Conservation (phyloP, 2,113 vertebrate genomes). For the Oryzias celebensis region DNA sequence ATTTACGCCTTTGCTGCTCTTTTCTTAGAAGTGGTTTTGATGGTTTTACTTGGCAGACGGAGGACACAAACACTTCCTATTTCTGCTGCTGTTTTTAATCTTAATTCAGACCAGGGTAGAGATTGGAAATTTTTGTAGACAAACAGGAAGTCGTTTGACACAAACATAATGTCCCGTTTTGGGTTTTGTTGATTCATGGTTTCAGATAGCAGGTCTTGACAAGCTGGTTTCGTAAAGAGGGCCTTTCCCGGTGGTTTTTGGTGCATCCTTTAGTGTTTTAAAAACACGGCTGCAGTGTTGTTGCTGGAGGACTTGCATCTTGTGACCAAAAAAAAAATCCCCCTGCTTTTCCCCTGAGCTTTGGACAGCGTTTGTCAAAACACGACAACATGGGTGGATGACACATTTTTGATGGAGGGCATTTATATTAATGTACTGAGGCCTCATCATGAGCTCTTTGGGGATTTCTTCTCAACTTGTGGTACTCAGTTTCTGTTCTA, state of each 20-base stretch:
- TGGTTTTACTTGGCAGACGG: slow-evolving; percentile 38
- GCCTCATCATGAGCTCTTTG: slow-evolving; percentile 10
- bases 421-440: slow-evolving; percentile 3
- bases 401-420: slow-evolving; percentile 17
- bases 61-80: slow-evolving; percentile 27
- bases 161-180: slow-evolving; percentile 4
- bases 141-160: slow-evolving; percentile 41
- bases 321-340: slow-evolving; percentile 31
- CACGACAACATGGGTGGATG: slow-evolving; percentile 17
- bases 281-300: background rate
- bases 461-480: slow-evolving; percentile 18
- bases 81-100: slow-evolving; percentile 21
- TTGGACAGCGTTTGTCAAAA: slow-evolving; percentile 42
- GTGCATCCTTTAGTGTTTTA: background rate
- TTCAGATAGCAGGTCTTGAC: background rate
- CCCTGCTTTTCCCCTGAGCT: slow-evolving; percentile 16
- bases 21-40: slow-evolving; percentile 54
- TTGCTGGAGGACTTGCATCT: slow-evolving; percentile 2
- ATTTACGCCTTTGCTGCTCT: slow-evolving; percentile 36
- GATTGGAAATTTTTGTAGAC: slow-evolving; percentile 4
- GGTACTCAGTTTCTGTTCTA: slow-evolving; percentile 5
- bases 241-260: slow-evolving; percentile 1
- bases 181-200: slow-evolving; percentile 19
- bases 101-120: slow-evolving; percentile 24
- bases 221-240: background rate